Evolutionary conservation across 1,140 invertebrate genomes (phyloP).

Genomic region (Battus philenor): DNA sequence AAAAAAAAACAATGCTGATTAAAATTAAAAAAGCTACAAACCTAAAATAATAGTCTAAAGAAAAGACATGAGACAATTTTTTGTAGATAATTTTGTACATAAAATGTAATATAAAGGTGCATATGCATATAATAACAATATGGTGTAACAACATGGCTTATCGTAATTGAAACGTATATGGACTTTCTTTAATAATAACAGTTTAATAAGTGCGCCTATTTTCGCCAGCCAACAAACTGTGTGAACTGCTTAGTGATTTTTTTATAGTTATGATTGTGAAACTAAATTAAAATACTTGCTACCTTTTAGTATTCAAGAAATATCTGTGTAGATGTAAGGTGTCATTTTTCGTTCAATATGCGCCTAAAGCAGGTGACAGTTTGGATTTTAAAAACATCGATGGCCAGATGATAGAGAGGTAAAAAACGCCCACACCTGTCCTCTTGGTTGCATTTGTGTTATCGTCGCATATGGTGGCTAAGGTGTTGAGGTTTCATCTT

Average conservation of each 20-base stretch:
- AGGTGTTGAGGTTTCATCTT: slow-evolving; percentile 5
- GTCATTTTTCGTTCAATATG: slow-evolving; percentile 12
- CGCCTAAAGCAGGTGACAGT: slow-evolving; percentile 11
- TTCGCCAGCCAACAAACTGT: too few relatives aligned
- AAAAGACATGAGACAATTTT: too few relatives aligned
- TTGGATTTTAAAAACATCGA: slow-evolving; percentile 14
- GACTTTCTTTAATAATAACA: slow-evolving; percentile 1
- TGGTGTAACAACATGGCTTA: too few relatives aligned
- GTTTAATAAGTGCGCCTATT: slow-evolving; percentile 1
- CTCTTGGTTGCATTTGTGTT: neutral
- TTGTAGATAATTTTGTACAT: too few relatives aligned
- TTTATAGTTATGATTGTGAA: too few relatives aligned
- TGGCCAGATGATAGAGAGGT: slow-evolving; percentile 10
- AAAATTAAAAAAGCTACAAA: neutral
- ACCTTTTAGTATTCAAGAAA: too few relatives aligned
- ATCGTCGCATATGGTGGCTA: slow-evolving; percentile 2
- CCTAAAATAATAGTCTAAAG: slow-evolving; percentile 1
- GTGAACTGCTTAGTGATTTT: too few relatives aligned
- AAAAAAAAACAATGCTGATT: neutral
- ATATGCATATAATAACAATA: too few relatives aligned
- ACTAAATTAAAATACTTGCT: too few relatives aligned
- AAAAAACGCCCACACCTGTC: slow-evolving; percentile 11
- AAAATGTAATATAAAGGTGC: too few relatives aligned
- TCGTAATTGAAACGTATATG: too few relatives aligned
- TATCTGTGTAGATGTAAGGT: too few relatives aligned